Conservation (phyloP, 2,113 vertebrate species). For the Eulemur rufifrons region DNA sequence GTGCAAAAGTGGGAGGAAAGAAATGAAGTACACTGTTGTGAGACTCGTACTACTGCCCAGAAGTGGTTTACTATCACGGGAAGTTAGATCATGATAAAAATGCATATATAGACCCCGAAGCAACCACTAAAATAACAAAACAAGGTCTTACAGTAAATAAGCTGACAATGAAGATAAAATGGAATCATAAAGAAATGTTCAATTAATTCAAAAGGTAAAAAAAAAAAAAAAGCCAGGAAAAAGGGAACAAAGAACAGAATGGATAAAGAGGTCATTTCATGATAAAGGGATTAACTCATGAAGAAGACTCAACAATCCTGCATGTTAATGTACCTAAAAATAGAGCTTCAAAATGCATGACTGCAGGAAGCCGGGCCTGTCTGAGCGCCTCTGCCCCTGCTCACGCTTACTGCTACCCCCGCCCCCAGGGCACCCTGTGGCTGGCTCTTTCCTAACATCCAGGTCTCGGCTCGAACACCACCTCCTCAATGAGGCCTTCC, state of each 20-base stretch:
- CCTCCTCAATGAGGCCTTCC: background rate
- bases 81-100: background rate
- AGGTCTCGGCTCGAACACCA: background rate
- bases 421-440: background rate
- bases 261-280: background rate
- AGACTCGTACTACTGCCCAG: background rate
- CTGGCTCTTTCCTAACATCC: background rate
- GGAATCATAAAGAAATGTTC: background rate
- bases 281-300: background rate
- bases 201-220: background rate
- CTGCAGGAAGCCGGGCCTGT: too few relatives aligned
- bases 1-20: background rate
- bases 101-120: background rate
- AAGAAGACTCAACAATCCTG: background rate
- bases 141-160: background rate
- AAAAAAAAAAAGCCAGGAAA: background rate
- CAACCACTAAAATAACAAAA: background rate
- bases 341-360: background rate
- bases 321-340: background rate
- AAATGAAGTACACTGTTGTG: background rate
- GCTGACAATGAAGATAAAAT: background rate
- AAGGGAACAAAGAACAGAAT: background rate
- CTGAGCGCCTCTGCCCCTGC: background rate
- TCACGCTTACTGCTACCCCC: background rate
- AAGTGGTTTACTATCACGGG: background rate